Conservation (phyloP, 2,113 vertebrate species). For the Pteronura brasiliensis region DNA sequence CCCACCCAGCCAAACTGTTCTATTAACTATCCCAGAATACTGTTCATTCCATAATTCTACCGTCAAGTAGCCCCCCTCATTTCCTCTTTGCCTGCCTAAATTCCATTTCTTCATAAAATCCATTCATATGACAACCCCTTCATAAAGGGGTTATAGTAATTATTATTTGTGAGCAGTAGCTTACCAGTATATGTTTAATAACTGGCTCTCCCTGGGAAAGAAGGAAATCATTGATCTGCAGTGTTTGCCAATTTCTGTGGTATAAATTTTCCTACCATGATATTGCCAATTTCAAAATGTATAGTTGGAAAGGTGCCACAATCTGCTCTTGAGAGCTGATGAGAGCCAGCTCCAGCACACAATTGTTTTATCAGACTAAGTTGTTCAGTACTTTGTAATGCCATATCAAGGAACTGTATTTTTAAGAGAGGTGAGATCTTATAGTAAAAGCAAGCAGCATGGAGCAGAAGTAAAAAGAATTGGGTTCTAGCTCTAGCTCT, state of each 20-base stretch:
- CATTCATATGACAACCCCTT: neutral
- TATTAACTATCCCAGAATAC: neutral
- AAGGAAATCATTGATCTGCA: neutral
- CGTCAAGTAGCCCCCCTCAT: neutral
- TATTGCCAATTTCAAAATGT: constrained; percentile 2
- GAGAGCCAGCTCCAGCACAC: neutral
- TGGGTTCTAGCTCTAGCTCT: neutral
- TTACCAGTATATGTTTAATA: neutral
- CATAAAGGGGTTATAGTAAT: neutral
- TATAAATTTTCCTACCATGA: neutral
- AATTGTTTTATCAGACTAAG: neutral
- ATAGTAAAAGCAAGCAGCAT: neutral
- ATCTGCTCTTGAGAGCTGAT: neutral
- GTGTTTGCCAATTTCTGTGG: neutral
- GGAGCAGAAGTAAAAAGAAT: neutral
- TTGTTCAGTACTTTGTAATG: neutral
- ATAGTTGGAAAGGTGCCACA: neutral
- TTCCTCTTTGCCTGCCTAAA: neutral
- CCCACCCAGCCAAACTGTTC: neutral
- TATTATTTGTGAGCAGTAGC: neutral
- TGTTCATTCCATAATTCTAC: neutral
- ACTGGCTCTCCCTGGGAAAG: neutral
- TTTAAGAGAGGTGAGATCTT: neutral
- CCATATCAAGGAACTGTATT: neutral
- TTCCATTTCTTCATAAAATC: neutral